Conservation (phyloP, 2,113 vertebrate genomes). For the Odocoileus hemionus region DNA sequence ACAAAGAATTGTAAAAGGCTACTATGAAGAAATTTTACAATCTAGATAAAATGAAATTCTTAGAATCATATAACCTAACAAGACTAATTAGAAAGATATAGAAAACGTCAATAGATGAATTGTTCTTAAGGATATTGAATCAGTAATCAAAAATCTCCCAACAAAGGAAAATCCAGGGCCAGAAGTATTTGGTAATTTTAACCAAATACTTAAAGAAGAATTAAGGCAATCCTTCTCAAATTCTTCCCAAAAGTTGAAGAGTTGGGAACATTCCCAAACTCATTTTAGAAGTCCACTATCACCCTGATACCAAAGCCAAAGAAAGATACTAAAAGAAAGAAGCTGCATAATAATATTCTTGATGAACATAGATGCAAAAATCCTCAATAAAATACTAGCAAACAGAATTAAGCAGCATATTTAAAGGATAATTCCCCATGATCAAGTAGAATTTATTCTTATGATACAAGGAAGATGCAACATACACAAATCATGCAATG, state of each 20-base stretch:
- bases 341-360: background rate
- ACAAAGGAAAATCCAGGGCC: background rate
- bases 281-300: background rate
- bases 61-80: background rate
- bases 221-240: background rate
- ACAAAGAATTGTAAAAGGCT: background rate
- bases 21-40: background rate
- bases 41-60: background rate
- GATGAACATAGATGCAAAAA: background rate
- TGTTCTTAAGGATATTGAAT: background rate
- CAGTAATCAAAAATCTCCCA: background rate
- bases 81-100: background rate
- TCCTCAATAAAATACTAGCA: background rate
- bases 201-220: background rate
- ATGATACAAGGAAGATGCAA: background rate
- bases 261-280: background rate
- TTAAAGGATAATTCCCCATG: background rate
- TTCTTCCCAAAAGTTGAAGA: background rate
- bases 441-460: background rate
- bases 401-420: background rate
- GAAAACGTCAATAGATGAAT: background rate
- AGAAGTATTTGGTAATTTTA: background rate
- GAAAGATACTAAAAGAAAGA: background rate
- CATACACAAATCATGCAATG: background rate
- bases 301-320: background rate